phyloP scores from a whole-genome alignment of 35 echinoderm and acorn worm genomes.

The Stichopus chloronotus region DNA sequence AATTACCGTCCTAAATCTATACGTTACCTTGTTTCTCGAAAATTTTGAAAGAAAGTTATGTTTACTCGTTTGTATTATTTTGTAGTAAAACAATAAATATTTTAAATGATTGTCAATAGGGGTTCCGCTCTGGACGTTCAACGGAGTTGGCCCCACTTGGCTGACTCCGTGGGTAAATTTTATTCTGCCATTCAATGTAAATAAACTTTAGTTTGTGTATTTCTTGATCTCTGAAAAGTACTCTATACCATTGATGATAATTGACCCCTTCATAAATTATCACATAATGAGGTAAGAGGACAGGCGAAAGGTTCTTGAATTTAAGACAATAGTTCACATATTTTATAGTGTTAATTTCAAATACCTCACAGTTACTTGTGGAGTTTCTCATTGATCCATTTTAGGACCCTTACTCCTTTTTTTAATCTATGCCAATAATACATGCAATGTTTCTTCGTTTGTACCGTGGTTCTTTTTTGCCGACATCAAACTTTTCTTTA shows the following conservation, averaged over 20 bases:
- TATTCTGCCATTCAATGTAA: too few relatives aligned
- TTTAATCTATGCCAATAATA: too few relatives aligned
- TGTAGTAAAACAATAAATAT: too few relatives aligned
- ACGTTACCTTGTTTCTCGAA: too few relatives aligned
- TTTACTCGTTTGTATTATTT: too few relatives aligned
- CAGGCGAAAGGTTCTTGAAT: constrained; percentile 58
- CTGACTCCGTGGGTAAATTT: too few relatives aligned
- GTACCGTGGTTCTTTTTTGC: neutral
- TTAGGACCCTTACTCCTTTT: neutral
- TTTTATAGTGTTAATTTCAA: neutral
- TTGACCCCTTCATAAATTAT: neutral
- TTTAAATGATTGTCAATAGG: too few relatives aligned
- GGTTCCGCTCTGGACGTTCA: too few relatives aligned
- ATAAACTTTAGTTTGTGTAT: neutral
- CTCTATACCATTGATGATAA: neutral
- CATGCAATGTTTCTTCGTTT: neutral
- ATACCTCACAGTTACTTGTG: neutral
- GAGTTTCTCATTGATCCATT: neutral
- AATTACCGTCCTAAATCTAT: too few relatives aligned
- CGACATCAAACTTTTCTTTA: neutral
- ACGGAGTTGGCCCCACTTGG: too few relatives aligned
- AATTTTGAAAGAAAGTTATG: too few relatives aligned
- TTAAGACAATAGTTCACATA: neutral
- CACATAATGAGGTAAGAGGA: constrained; percentile 82
- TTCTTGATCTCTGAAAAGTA: neutral